Evolutionary conservation across 2,888 invertebrate species (phyloP).

Genomic region (Callosobruchus maculatus): DNA sequence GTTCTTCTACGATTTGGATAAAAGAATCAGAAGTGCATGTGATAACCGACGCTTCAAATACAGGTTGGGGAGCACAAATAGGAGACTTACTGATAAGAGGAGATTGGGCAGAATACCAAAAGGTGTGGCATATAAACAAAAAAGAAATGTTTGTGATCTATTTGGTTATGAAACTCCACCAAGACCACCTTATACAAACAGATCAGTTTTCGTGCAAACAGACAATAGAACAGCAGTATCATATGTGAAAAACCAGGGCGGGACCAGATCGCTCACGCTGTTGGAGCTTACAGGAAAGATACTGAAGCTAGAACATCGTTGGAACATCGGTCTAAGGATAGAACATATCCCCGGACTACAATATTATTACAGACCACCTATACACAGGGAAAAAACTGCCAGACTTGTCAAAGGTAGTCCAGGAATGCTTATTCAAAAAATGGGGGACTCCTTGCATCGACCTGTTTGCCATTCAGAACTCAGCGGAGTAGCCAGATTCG

Average conservation of each 20-base stretch:
- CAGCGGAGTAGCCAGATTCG: slow-evolving; percentile 16
- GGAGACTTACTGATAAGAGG: slow-evolving; percentile 4
- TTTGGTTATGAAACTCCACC: not conserved
- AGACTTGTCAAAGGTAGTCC: slow-evolving; percentile 11
- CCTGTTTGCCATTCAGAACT: slow-evolving; percentile 9
- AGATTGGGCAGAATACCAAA: slow-evolving; percentile 12
- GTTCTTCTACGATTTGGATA: too few relatives aligned
- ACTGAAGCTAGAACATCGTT: slow-evolving; percentile 8
- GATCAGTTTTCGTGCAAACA: slow-evolving; percentile 16
- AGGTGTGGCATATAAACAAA: slow-evolving; percentile 19
- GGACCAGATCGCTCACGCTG: slow-evolving; percentile 13
- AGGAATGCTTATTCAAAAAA: slow-evolving; percentile 15
- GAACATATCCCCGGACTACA: slow-evolving; percentile 23
- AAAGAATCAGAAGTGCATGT: slow-evolving; percentile 10
- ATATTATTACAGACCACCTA: slow-evolving; percentile 24
- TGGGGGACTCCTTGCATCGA: slow-evolving; percentile 23
- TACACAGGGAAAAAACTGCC: slow-evolving; percentile 12
- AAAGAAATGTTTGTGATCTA: slow-evolving; percentile 19
- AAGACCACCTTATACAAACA: slow-evolving; percentile 3
- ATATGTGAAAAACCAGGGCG: slow-evolving; percentile 17
- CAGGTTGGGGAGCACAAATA: slow-evolving; percentile 19
- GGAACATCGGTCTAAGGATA: slow-evolving; percentile 7
- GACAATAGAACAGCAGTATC: slow-evolving; percentile 22
- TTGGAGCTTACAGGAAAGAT: slow-evolving; percentile 6
- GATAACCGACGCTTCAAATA: slow-evolving; percentile 18